Conservation (phyloP, 2,888 invertebrate species). For the Heteropelma amictum region DNA sequence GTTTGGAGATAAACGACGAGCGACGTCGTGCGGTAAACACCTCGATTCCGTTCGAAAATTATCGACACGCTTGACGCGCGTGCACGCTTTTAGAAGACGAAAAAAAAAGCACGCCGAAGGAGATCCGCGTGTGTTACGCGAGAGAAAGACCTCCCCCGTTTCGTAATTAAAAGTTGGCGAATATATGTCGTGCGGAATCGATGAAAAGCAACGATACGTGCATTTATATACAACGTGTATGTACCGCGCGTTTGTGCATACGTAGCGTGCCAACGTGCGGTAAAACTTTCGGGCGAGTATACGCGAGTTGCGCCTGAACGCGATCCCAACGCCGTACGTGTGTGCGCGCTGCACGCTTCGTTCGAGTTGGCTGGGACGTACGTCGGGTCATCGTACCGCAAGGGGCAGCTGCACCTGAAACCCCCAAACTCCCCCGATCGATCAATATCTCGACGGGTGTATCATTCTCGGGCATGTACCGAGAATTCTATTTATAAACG, state of each 20-base stretch:
- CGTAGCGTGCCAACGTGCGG: not conserved
- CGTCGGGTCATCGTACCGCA: slow-evolving; percentile 47
- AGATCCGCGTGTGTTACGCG: no score
- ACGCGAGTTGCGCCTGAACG: slow-evolving; percentile 17
- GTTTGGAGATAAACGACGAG: not conserved
- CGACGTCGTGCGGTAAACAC: no score
- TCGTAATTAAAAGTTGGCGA: no score
- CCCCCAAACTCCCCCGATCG: slow-evolving; percentile 19
- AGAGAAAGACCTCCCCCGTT: no score
- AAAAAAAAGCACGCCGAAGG: no score
- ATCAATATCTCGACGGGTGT: slow-evolving; percentile 39
- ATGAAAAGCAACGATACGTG: not conserved
- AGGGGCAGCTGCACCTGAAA: slow-evolving; percentile 42
- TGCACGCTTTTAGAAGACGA: not conserved
- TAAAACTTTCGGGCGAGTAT: slow-evolving; percentile 5
- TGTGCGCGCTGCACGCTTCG: not conserved
- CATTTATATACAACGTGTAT: not conserved
- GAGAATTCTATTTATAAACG: slow-evolving; percentile 20
- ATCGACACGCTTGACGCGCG: no score
- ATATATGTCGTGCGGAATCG: not conserved
- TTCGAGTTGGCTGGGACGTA: slow-evolving; percentile 24
- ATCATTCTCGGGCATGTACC: not conserved
- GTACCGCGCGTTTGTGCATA: not conserved
- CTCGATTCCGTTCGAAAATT: no score
- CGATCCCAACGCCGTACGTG: not conserved